These are phyloP conservation scores for Podargus strigoides DNA, from an alignment of 2,797 vertebrate genomes.

Conservation along the genomic window DNA sequence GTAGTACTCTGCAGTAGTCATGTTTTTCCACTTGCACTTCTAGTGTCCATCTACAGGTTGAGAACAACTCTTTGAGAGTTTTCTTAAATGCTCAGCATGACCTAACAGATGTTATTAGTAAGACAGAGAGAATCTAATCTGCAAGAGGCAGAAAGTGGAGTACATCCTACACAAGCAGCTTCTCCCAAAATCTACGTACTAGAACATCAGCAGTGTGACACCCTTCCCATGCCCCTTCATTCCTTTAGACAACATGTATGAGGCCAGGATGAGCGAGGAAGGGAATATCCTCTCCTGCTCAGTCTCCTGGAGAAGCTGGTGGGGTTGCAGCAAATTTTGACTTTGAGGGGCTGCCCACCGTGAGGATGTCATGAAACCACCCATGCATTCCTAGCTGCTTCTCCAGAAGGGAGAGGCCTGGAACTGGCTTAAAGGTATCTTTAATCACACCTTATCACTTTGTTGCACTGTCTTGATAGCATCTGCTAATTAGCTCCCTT, in stretches of 20 bases:
- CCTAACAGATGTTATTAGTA: not conserved
- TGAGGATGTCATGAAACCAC: not conserved
- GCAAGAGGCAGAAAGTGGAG: not conserved
- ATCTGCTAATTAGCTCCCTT: conserved; percentile 12
- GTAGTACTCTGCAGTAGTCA: not conserved
- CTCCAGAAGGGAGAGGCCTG: not conserved
- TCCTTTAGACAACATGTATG: not conserved
- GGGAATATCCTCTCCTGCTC: not conserved
- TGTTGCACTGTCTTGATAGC: not conserved
- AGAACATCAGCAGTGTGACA: fast-evolving
- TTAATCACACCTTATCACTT: not conserved
- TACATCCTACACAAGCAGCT: not conserved
- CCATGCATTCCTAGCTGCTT: not conserved
- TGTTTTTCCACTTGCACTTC: not conserved
- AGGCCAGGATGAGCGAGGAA: not conserved
- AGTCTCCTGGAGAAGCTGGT: not conserved
- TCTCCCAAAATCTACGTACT: not conserved
- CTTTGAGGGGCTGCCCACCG: not conserved
- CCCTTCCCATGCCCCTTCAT: fast-evolving
- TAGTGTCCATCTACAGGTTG: too few species aligned
- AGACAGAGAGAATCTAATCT: not conserved
- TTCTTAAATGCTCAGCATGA: not conserved
- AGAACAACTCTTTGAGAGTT: not conserved
- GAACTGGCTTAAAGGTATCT: not conserved
- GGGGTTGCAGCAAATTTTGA: not conserved